Evolutionary conservation across 2,888 invertebrate genomes (phyloP).

Genomic region (Eilema sororculum): DNA sequence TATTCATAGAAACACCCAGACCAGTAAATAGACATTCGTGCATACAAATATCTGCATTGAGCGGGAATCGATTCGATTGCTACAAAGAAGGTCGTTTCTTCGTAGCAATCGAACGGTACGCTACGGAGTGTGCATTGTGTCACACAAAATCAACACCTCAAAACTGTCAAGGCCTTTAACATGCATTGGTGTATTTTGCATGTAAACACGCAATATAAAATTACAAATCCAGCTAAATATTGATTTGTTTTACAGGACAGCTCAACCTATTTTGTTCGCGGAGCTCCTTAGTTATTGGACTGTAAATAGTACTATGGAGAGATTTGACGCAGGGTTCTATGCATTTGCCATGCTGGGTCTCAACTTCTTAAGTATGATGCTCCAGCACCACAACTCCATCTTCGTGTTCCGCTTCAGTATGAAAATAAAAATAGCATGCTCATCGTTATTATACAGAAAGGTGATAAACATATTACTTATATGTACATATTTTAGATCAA

Average conservation of each 20-base stretch:
- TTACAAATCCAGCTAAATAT: neutral
- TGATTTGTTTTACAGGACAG: conserved; percentile 68
- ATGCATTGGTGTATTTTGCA: too few relatives aligned
- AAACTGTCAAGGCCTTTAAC: too few relatives aligned
- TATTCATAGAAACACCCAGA: too few relatives aligned
- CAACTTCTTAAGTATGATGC: conserved; percentile 84
- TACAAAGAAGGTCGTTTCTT: too few relatives aligned
- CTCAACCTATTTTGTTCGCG: conserved; percentile 85
- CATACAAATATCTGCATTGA: too few relatives aligned
- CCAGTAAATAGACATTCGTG: too few relatives aligned
- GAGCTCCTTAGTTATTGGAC: conserved; percentile 84
- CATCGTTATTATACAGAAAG: conserved; percentile 92
- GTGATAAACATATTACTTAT: conserved; percentile 73
- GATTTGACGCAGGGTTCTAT: conserved; percentile 87
- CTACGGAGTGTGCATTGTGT: too few relatives aligned
- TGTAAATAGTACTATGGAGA: conserved; percentile 66
- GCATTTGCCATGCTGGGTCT: conserved; percentile 81
- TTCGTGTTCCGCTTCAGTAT: conserved; percentile 89
- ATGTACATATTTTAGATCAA: neutral
- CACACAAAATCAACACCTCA: too few relatives aligned
- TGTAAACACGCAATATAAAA: too few relatives aligned
- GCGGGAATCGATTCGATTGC: too few relatives aligned
- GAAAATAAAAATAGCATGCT: conserved; percentile 90
- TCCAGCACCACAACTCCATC: conserved; percentile 91
- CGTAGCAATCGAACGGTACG: too few relatives aligned